These are phyloP conservation scores for Metallyticus violacea DNA, from an alignment of 2,888 invertebrate species.

Conservation along the genomic window DNA sequence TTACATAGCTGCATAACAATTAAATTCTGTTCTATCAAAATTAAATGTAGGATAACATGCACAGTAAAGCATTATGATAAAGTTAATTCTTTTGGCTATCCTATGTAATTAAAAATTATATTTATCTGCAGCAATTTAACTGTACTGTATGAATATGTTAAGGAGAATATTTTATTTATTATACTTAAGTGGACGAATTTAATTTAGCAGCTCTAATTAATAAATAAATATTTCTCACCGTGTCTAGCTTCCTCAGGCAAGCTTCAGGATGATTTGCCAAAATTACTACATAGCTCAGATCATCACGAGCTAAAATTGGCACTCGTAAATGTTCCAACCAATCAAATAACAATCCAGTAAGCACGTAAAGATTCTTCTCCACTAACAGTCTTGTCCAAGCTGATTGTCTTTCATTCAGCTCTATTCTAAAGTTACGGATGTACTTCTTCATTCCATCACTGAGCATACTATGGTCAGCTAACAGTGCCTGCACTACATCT, in stretches of 20 bases:
- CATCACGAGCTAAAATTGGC: constrained; percentile 63
- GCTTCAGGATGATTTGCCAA: constrained; percentile 59
- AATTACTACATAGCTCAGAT: constrained; percentile 64
- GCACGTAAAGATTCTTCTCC: constrained; percentile 61
- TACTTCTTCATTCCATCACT: constrained; percentile 51
- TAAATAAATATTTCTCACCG: constrained; percentile 44
- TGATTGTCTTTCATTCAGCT: constrained; percentile 64
- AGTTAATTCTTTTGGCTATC: too few relatives aligned
- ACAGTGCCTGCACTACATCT: constrained; percentile 54
- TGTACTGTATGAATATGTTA: too few relatives aligned
- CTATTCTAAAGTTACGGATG: constrained; percentile 50
- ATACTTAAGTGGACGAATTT: too few relatives aligned
- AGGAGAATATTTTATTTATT: too few relatives aligned
- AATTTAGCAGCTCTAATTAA: too few relatives aligned
- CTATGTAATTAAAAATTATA: too few relatives aligned
- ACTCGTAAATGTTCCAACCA: constrained; percentile 75
- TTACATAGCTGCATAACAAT: too few relatives aligned
- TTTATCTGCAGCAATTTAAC: too few relatives aligned
- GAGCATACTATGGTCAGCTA: constrained; percentile 57
- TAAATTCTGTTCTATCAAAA: too few relatives aligned
- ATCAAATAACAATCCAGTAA: constrained; percentile 65
- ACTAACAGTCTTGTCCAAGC: constrained; percentile 63
- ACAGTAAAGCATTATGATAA: too few relatives aligned
- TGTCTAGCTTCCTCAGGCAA: constrained; percentile 58
- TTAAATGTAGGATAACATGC: too few relatives aligned